Conservation (phyloP, 2,797 vertebrate species). For the Lepilemur septentrionalis region DNA sequence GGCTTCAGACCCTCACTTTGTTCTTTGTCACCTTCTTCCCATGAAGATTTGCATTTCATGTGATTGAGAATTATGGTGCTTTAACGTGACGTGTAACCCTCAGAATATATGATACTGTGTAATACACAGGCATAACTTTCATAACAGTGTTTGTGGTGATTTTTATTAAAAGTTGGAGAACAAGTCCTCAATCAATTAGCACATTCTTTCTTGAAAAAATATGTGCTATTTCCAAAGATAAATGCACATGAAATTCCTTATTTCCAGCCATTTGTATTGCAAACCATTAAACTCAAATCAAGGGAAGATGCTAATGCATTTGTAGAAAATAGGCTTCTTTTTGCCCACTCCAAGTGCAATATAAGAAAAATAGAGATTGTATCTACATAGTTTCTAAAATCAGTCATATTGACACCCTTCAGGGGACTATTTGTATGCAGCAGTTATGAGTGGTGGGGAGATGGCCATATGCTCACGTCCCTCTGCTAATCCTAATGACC, state of each 20-base stretch:
- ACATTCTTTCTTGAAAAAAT: background rate
- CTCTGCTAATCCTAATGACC: background rate
- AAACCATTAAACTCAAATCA: conserved; percentile 14
- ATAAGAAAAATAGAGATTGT: background rate
- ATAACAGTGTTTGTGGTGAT: background rate
- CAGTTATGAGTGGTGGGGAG: background rate
- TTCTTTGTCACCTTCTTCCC: background rate
- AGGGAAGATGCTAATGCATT: background rate
- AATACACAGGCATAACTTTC: background rate
- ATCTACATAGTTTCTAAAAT: background rate
- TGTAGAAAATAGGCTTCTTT: background rate
- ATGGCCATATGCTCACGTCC: background rate
- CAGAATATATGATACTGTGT: background rate
- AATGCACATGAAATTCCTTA: background rate
- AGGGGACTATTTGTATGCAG: background rate
- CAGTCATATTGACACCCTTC: background rate
- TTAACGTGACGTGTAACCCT: background rate
- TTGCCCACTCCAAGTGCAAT: background rate
- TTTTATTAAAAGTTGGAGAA: background rate
- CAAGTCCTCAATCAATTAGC: background rate
- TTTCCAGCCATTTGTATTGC: background rate
- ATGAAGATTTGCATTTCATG: background rate
- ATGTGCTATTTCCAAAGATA: background rate
- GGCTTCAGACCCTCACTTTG: background rate
- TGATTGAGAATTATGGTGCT: background rate